Evolutionary conservation across 2,797 vertebrate genomes (phyloP).

Genomic region (Mastacembelus armatus): DNA sequence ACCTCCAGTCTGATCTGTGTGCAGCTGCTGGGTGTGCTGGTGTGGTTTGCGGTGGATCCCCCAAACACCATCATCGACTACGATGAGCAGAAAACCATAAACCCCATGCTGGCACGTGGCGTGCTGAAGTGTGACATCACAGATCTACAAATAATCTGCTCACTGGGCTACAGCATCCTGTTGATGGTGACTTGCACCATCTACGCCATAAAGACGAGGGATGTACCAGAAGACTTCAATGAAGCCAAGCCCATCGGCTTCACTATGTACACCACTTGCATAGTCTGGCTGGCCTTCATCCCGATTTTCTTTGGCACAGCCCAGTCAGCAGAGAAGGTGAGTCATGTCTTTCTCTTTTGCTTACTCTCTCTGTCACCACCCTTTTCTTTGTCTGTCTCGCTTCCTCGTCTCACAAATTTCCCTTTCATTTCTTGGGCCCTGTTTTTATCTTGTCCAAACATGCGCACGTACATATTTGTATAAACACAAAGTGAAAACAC

Average conservation of each 20-base stretch:
- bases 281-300: slow-evolving; percentile 99
- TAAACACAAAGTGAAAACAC: slow-evolving; percentile 42
- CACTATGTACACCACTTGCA: slow-evolving; percentile 99
- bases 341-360: slow-evolving; percentile 58
- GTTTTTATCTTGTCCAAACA: slow-evolving; percentile 70
- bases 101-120: slow-evolving; percentile 92
- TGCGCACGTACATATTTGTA: slow-evolving; percentile 47
- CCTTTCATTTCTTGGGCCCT: slow-evolving; percentile 55
- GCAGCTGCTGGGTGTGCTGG: slow-evolving; percentile 95
- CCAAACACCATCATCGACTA: slow-evolving; percentile 98
- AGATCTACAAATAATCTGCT: slow-evolving; percentile 99
- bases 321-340: slow-evolving; percentile 99
- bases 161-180: slow-evolving; percentile 98
- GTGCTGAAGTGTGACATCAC: slow-evolving; percentile 99
- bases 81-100: slow-evolving; percentile 95
- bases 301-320: slow-evolving; percentile 99
- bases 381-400: slow-evolving; percentile 50
- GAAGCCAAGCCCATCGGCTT: slow-evolving; percentile 99
- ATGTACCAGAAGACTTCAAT: slow-evolving; percentile 99
- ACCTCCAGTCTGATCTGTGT: slow-evolving; percentile 95
- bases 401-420: slow-evolving; percentile 45
- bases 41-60: slow-evolving; percentile 97
- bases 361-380: slow-evolving; percentile 38
- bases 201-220: slow-evolving; percentile 99
- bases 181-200: slow-evolving; percentile 99